Evolutionary conservation across 2,113 vertebrate species (phyloP).

Genomic region (Manacus vitellinus): DNA sequence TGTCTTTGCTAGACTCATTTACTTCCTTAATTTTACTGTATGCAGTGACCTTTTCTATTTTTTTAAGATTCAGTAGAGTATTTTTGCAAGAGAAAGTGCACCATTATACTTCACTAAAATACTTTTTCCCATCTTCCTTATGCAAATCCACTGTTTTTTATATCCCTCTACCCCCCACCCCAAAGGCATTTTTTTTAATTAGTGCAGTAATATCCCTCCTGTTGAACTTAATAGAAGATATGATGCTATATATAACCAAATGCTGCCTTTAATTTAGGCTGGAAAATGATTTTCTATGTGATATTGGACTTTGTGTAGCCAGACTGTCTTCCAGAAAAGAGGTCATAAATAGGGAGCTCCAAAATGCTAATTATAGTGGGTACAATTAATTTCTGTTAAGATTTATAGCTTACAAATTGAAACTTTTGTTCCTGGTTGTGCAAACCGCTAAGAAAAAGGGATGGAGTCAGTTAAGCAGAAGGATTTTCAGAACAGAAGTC

Average conservation of each 20-base stretch:
- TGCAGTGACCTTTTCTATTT: background rate
- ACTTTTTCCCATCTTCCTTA: background rate
- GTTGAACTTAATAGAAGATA: constrained; percentile 14
- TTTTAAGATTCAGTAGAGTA: background rate
- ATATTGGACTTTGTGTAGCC: background rate
- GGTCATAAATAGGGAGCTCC: background rate
- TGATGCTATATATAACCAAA: constrained; percentile 13
- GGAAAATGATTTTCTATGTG: background rate
- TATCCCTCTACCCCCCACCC: background rate
- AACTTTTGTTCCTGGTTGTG: background rate
- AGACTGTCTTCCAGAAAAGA: constrained; percentile 28
- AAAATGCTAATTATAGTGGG: constrained; percentile 27
- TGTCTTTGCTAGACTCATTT: background rate
- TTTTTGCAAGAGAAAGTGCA: background rate
- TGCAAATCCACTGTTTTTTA: background rate
- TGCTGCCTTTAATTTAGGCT: constrained; percentile 26
- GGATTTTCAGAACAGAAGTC: background rate
- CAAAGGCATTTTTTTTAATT: constrained; percentile 37
- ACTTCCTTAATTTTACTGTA: background rate
- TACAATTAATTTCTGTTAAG: constrained; percentile 19
- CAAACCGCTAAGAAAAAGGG: background rate
- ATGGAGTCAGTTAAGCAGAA: background rate
- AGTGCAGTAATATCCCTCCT: constrained; percentile 21
- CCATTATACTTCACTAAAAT: background rate
- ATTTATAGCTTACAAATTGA: background rate